Base-by-base conservation (phyloP, 2,888 invertebrate species). In the Brachynemurus nebulosus region DNA sequence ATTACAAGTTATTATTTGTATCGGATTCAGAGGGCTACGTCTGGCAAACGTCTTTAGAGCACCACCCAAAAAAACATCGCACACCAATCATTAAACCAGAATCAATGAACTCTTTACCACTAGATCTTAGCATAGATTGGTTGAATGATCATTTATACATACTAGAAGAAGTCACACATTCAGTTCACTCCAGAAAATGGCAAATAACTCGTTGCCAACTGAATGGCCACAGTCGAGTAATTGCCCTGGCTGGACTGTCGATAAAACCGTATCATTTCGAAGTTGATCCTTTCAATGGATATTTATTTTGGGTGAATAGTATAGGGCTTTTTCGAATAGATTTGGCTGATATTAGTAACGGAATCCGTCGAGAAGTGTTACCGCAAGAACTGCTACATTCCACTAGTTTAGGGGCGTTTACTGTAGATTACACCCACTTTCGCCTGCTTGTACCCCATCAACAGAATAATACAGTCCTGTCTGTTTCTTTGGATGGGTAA, bases 211-310 rank as follows among this genome's bases (percentile, higher is more conserved):
- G 83, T 40, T 86, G 84, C 56, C 77, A 79, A 56, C 71, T 89
- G 30, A 78, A 82, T 55, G 86, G 88, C 0, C 72, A 71, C 51
- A 74, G 76, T 44, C 67, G 82, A 48, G 74, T 78, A 7, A 74
- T 82, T 0, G 80, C 86, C 1, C 66, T 81, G 46, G 77, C 80
- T 9, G 81, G 80, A 1, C 70, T 90, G 45, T 69, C 71, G 42
- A 71, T 73, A 4, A 73, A 77, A 52, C 85, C 91, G 0, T 72
- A 76, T 45, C 85, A 88, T 55, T 75, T 95, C 52, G 83, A 89
- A 66, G 85, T 91, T 1, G 95, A 95, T 68, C 89, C 95, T 23
- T 80, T 86, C 56, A 93, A 93, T 61, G 95, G 93, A 74, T 84
- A 63, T 62, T 64, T 92, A 19, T 92, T 89, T 61, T 90, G 85